A percentile compares a stretch with the other conserved stretches of the same genome.
phyloP scores from a whole-genome alignment of 37 sponge, comb jelly and placozoan species.

The Hormiphora californensis region DNA sequence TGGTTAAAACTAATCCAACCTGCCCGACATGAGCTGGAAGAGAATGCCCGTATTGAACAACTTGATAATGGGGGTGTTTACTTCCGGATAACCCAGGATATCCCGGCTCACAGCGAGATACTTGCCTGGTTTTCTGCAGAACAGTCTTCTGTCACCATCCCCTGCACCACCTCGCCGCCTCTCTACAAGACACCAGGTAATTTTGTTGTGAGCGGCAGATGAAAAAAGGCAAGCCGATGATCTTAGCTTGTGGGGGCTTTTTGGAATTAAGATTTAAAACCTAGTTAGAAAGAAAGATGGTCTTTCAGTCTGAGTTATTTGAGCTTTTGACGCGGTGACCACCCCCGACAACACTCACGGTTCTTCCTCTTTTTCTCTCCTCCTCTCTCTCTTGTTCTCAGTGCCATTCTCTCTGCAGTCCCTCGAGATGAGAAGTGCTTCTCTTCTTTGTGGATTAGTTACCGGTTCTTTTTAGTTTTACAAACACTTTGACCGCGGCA shows the following conservation, averaged over 20 bases:
- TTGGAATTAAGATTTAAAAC: too few relatives aligned
- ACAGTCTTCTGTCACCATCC: background rate
- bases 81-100: background rate
- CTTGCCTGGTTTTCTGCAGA: conserved; percentile 48
- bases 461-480: too few relatives aligned
- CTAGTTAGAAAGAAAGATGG: too few relatives aligned
- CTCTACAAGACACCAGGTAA: too few relatives aligned
- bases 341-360: background rate
- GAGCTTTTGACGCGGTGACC: background rate
- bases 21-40: conserved; percentile 25
- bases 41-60: conserved; percentile 28
- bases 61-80: background rate
- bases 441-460: too few relatives aligned
- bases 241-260: too few relatives aligned
- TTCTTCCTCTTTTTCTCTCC: background rate
- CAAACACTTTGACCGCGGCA: too few relatives aligned
- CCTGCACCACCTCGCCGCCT: too few relatives aligned
- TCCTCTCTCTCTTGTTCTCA: background rate
- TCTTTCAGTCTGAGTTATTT: too few relatives aligned
- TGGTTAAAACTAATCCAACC: conserved; percentile 45
- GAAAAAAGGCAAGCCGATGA: too few relatives aligned
- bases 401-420: background rate
- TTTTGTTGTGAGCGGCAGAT: too few relatives aligned
- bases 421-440: too few relatives aligned
- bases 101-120: background rate